Percentiles rank a stretch among this genome's conserved stretches.
Evolutionary conservation across 1,140 invertebrate genomes (phyloP).

Genomic region (Adelges cooleyi): DNA sequence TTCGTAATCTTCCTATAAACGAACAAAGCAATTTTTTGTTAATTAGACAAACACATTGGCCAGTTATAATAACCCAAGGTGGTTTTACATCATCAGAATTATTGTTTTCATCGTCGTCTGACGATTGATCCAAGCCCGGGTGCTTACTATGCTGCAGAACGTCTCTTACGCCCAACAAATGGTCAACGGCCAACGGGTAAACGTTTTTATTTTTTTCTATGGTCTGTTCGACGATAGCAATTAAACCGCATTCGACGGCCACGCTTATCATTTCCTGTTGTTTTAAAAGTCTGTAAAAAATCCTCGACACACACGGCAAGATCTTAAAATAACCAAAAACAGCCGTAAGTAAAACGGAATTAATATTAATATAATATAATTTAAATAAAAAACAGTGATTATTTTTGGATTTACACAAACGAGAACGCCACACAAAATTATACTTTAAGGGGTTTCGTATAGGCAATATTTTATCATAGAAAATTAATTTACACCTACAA

Average conservation of each 20-base stretch:
- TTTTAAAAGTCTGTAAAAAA: conserved; percentile 32
- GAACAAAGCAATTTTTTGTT: no score
- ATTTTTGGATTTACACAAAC: no score
- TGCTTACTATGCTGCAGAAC: conserved; percentile 21
- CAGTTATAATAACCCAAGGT: no score
- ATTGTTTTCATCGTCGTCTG: conserved; percentile 14
- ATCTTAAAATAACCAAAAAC: conserved; percentile 26
- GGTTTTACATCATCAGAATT: no score
- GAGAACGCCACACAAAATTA: no score
- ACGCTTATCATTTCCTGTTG: conserved; percentile 29
- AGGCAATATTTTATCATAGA: no score
- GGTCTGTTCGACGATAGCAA: background rate
- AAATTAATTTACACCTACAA: no score
- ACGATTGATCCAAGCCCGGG: background rate
- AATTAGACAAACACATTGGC: no score
- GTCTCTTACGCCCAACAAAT: conserved; percentile 28
- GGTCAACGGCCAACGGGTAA: conserved; percentile 26
- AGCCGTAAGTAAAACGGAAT: background rate
- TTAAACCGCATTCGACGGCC: conserved; percentile 27
- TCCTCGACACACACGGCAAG: conserved; percentile 31
- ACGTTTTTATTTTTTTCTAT: conserved; percentile 11
- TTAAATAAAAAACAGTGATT: no score
- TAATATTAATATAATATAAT: no score
- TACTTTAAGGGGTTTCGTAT: no score
- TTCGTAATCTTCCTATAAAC: conserved; percentile 40